These are phyloP conservation scores for Jaculus jaculus DNA, from an alignment of 2,113 vertebrate genomes.

Conservation along the genomic window DNA sequence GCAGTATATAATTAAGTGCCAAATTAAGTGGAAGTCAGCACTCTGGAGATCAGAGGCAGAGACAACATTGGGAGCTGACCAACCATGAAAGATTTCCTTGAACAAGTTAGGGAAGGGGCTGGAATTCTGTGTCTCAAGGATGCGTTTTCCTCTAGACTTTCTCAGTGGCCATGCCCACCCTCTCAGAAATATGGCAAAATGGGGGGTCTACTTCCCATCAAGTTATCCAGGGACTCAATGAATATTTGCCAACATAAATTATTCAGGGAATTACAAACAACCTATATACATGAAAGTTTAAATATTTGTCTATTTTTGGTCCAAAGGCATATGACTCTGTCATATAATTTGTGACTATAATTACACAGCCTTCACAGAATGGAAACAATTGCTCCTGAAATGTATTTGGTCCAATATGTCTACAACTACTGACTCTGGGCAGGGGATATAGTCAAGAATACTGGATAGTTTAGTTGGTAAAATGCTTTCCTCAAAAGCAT, in stretches of 20 bases:
- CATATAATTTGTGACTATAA: slow-evolving; percentile 18
- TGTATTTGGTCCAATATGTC: not conserved
- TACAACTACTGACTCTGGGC: not conserved
- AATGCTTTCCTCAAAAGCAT: too few relatives aligned
- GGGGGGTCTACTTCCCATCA: not conserved
- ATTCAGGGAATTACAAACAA: slow-evolving; percentile 26
- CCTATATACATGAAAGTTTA: not conserved
- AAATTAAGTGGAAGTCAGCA: slow-evolving; percentile 43
- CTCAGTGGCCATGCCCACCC: not conserved
- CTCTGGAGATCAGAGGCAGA: slow-evolving; percentile 48
- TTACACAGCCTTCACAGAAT: not conserved
- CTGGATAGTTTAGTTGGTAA: too few relatives aligned
- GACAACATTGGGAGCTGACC: not conserved
- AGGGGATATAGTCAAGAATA: slow-evolving; percentile 6
- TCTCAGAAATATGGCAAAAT: not conserved
- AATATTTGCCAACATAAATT: not conserved
- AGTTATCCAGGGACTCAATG: not conserved
- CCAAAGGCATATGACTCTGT: not conserved
- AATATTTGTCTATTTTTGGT: not conserved
- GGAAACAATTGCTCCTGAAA: slow-evolving; percentile 4
- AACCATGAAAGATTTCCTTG: not conserved
- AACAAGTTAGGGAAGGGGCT: not conserved
- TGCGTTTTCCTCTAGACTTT: not conserved
- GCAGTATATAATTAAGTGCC: slow-evolving; percentile 60
- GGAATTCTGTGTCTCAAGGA: slow-evolving; percentile 24